Conservation (phyloP, 2,113 vertebrate species). For the Caranx ignobilis region DNA sequence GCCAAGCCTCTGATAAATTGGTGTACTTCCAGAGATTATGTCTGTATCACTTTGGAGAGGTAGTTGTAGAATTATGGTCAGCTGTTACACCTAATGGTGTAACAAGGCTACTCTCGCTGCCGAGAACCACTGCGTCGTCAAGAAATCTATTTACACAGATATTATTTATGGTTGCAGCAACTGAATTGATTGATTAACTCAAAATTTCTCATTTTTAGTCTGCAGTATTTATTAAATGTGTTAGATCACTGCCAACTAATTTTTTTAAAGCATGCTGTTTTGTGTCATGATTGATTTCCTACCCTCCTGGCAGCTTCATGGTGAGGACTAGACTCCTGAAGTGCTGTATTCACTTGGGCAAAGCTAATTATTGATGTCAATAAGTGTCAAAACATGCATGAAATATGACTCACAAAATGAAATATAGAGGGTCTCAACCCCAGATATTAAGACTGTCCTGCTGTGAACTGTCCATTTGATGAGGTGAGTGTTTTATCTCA, state of each 20-base stretch:
- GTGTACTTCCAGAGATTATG: slow-evolving; percentile 15
- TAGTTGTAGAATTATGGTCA: slow-evolving; percentile 20
- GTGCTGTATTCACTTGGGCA: neutral
- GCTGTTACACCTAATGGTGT: neutral
- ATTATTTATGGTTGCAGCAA: neutral
- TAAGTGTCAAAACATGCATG: neutral
- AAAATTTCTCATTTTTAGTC: neutral
- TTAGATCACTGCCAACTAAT: neutral
- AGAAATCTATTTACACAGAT: neutral
- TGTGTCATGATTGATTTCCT: neutral
- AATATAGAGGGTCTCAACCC: neutral
- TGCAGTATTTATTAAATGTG: neutral
- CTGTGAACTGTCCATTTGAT: neutral
- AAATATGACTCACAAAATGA: neutral
- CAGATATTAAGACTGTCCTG: neutral
- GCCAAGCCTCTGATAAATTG: slow-evolving; percentile 11
- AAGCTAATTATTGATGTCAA: neutral
- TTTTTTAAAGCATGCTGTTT: neutral
- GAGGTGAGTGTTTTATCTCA: neutral
- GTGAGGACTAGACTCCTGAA: neutral
- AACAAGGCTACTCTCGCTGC: neutral
- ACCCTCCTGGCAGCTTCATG: neutral
- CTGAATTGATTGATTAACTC: neutral
- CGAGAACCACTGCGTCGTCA: neutral
- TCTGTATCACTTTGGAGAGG: slow-evolving; percentile 20